Base-by-base conservation (phyloP, 1,140 invertebrate species). In the Armadillidium nasatum region DNA sequence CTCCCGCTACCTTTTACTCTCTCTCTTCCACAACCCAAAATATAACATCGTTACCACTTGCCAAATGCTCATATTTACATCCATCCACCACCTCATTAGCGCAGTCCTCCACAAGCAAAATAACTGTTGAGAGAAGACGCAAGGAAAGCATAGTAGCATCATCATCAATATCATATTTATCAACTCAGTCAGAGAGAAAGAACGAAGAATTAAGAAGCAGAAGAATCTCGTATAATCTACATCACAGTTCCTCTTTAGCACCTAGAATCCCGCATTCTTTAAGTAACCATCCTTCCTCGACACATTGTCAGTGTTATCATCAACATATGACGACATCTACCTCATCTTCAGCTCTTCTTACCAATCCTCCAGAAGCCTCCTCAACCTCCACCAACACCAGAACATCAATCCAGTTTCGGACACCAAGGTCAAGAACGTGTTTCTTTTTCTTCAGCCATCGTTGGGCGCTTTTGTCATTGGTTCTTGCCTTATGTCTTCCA, bases 401-500 rank as follows among this genome's bases (percentile, higher is more conserved):
- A 60, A 60, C 50, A 13, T 15, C 50, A 60, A 13, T 60, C 50
- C 19, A 13, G 11, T 7, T 60, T 19, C 50, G 50, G 50, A 60
- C 50, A 60, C 50, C 50, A 60, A 60, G 50, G 50, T 60, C 50
- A 60, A 60, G 50, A 60, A 60, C 50, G 11, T 60, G 19, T 60
- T 60, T 60, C 19, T 60, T 60, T 60, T 4, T 60, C 19, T 60
- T 60, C 50, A 60, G 50, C 50, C 50, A 60, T 60, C 50, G 50
- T 19, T 60, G 50, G 50, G 50, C 50, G 19, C 50, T 60, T 4
- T 60, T 60, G 50, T 60, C 50, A 60, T 60, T 60, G 50, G 50
- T 60, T 60, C 50, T 60, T 60, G 50, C 50, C 50, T 60, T 60
- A 60, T 60, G 50, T 60, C 50, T 60, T 60, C 50, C 50, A 60